These are phyloP conservation scores for Calcarius lapponicus DNA, from an alignment of 2,797 vertebrate genomes.

Conservation along the genomic window DNA sequence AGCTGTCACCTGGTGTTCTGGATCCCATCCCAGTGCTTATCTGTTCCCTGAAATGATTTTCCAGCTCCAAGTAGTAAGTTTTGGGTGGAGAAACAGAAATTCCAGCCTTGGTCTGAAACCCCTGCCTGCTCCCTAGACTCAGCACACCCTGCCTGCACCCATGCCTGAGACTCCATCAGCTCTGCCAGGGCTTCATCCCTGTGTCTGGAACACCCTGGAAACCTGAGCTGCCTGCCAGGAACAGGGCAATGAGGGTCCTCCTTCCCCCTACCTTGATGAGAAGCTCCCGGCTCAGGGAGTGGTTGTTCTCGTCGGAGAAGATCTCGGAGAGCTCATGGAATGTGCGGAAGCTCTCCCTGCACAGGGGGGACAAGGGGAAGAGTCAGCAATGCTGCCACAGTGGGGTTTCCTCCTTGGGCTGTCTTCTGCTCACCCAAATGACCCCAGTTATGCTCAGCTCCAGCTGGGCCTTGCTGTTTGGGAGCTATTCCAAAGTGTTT, in stretches of 20 bases:
- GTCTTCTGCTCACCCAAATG: background rate
- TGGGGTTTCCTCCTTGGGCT: background rate
- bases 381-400: fast-evolving
- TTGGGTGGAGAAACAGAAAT: background rate
- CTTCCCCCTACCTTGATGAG: conserved; percentile 86
- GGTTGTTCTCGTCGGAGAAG: conserved; percentile 96
- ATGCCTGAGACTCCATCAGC: fast-evolving
- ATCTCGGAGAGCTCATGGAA: conserved; percentile 95
- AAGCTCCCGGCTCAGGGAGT: conserved; percentile 92
- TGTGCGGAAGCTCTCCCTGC: conserved; percentile 90
- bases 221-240: background rate
- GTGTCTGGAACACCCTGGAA: background rate
- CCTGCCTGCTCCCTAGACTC: background rate
- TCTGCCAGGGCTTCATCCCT: background rate
- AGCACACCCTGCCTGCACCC: background rate
- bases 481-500: background rate
- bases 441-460: background rate
- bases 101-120: background rate
- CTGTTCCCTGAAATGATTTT: background rate
- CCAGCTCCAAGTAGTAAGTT: background rate
- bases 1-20: background rate
- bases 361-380: background rate
- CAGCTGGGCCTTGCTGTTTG: background rate
- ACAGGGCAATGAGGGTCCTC: fast-evolving
- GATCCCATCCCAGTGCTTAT: background rate